Evolutionary conservation across 2,797 vertebrate species (phyloP), one percentile per base, ranked within the genome.

Genomic region (Ctenopoma multispine): DNA sequence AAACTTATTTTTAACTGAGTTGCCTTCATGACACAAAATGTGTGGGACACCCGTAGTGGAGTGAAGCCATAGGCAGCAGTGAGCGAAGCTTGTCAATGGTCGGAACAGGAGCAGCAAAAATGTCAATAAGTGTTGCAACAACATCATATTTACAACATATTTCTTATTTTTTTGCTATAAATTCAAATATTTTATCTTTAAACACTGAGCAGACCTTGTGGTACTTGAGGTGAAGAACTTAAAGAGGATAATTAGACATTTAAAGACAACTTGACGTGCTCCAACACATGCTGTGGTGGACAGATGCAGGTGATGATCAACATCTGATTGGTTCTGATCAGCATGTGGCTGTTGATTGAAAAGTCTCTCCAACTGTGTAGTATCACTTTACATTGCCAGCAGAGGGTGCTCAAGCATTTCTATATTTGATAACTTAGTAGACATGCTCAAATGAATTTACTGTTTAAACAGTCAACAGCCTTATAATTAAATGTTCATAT

Each of bases 11-110:
- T 48, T 53, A 76, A 44, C 46, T 20, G 48, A 31, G 68, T 1
- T 31, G 63, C 2, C 48, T 63, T 72, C 64, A 69, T 63, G 31
- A 61, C 57, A 67, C 71, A 72, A 41, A 68, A 62, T 40, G 47
- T 72, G 83, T 70, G 61, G 60, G 77, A 66, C 15, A 38, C 31
- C 21, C 31, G 15, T 14, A 15, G 17, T 46, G 36, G 62, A 68
- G 65, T 49, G 46, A 27, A 54, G 46, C 44, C 34, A 72, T 5
- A 41, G 41, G 65, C 66, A 50, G 43, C 65, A 58, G 29, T 9
- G 8, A 55, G 47, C 41, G 48, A 46, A 68, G 69, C 24, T 7
- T 63, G 63, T 69, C 36, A 62, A 21, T 49, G 70, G 63, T 73
- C 40, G 53, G 15, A 62, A 59, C 5, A 64, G 56, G 44, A 38